Conservation (phyloP, 2,888 invertebrate genomes). For the Cremastobaeus sp. region DNA sequence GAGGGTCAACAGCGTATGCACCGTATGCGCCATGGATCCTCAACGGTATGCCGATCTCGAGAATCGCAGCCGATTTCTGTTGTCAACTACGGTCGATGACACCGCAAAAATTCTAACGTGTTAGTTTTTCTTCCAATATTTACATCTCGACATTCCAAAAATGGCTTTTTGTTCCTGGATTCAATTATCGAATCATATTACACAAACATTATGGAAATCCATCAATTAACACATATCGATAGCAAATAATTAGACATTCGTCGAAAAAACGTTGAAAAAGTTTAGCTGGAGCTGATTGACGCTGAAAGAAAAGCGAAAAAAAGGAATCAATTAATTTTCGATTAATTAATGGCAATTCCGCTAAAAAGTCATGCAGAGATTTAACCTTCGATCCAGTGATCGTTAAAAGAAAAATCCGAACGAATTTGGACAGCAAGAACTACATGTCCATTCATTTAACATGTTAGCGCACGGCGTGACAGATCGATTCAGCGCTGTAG, state of each 20-base stretch:
- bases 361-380: no score
- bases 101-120: constrained; percentile 13
- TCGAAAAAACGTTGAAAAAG: no score
- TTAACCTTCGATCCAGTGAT: no score
- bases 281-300: no score
- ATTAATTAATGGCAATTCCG: no score
- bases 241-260: no score
- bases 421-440: constrained; percentile 12
- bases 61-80: constrained; percentile 45
- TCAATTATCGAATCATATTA: no score
- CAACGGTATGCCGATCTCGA: constrained; percentile 46
- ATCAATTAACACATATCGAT: no score
- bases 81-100: constrained; percentile 45
- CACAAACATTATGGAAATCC: no score
- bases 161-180: neutral
- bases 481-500: constrained; percentile 32
- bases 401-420: neutral
- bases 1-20: constrained; percentile 39
- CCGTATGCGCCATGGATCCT: constrained; percentile 50
- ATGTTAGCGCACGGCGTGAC: constrained; percentile 25
- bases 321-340: no score
- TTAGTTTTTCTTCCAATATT: neutral
- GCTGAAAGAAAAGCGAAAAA: no score
- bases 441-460: constrained; percentile 4
- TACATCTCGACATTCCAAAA: neutral